Evolutionary conservation across 23 tunicate genomes (phyloP), one percentile per base, ranked within the genome.

Genomic region (Ascidia mentula): DNA sequence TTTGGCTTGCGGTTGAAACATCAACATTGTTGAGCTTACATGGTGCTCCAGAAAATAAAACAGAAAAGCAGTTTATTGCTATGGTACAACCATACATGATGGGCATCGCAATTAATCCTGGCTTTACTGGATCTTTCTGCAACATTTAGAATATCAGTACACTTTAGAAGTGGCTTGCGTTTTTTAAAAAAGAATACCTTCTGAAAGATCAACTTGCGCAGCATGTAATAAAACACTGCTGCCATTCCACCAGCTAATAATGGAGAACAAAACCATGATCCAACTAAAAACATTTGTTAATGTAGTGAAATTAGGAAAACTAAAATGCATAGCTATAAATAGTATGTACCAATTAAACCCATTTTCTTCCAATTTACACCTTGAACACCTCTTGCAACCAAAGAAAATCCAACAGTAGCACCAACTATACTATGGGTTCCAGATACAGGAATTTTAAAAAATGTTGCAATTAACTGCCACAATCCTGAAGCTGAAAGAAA

Each of bases 361-460:
- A 93, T 78, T 45, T 84, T 93, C 0, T 34, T 40, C 90, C 92
- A 88, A 69, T 88, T 82, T 22, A 96, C 89, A 6, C 99, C 99
- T 6, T 76, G 33, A 13, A 84, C 69, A 0, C 99, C 99, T 65
- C 40, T 79, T 24, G 92, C 97, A 5, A 93, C 99, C 20, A 96
- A 61, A 24, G 96, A 93, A 74, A 96, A 96, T 20, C 99, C 99
- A 42, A 96, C 90, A 18, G 86, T 86, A 0, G 99, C 95, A 0
- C 99, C 99, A 42, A 96, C 99, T 34, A 96, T 96, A 40, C 90
- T 83, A 82, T 96, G 99, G 18, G 99, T 96, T 20, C 99, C 99
- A 1, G 99, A 96, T 8, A 96, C 99, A 0, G 99, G 99, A 18
- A 96, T 79, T 81, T 91, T 91, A 0, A 91, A 69, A 69, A 95